Evolutionary conservation across 2,797 vertebrate species (phyloP), one percentile per base, ranked within the genome.

Genomic region (Prunella strophiata): DNA sequence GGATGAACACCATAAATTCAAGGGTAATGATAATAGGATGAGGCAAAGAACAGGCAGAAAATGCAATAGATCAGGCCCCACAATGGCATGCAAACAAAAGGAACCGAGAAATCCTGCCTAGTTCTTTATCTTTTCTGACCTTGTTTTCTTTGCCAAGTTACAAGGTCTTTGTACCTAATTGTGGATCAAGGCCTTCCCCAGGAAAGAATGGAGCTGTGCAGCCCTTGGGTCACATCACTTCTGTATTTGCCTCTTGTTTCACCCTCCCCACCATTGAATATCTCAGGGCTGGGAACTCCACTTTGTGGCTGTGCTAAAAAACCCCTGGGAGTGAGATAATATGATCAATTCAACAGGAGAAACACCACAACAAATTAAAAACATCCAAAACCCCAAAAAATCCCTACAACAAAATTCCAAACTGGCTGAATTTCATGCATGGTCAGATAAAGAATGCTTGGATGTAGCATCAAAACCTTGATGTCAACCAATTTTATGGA

Each of bases 351-450:
- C 13, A 61, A 38, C 25, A 83, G 77, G 38, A 83, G 32, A 11
- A 38, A 4, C 38, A 26, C 12, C 38, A 70, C 15, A 70, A 34
- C 20, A 16, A 29, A 22, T 13, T 21, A n/a, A n/a, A 54, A 47
- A 30, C 3, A 52, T 30, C 5, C 11, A 11, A 42, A 11, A 8
- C 4, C 4, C 18, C 2, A 2, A 5, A 9, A 10, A 72, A 54
- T 20, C 21, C 19, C 3, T 54, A n/a, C 22, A 32, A 30, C 21
- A 40, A 45, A 11, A 45, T 14, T 14, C 36, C 36, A 30, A 66
- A 50, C 25, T 29, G 57, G 10, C 3, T 66, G 25, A 47, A 34
- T 88, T 62, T 65, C 2, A 13, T 76, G 14, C 13, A 42, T 45
- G 13, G 26, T 65, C 26, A 54, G 21, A 30, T 58, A 58, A 91